These are phyloP conservation scores for Nemurella pictetii DNA, from an alignment of 2,888 invertebrate species.

Conservation along the genomic window DNA sequence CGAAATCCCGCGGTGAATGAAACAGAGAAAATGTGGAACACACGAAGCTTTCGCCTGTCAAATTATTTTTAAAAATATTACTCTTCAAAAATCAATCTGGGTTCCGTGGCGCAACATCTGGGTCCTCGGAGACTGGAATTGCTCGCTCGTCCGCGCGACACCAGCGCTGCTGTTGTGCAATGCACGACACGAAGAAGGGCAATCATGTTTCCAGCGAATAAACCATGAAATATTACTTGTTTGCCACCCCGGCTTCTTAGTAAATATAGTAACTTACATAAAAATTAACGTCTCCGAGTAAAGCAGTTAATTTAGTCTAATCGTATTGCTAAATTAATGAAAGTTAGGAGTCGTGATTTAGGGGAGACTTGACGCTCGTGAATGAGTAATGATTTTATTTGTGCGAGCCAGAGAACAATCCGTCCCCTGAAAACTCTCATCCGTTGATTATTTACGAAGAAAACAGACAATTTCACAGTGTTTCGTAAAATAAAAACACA, in stretches of 20 bases:
- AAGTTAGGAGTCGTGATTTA: constrained; percentile 7
- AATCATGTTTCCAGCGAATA: neutral
- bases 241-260: neutral
- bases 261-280: neutral
- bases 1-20: neutral
- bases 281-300: neutral
- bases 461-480: neutral
- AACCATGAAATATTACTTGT: neutral
- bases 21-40: neutral
- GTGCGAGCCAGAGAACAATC: neutral
- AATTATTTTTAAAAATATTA: neutral
- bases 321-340: constrained; percentile 6
- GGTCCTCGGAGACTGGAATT: neutral
- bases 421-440: neutral
- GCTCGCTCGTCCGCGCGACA: neutral
- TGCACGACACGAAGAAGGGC: neutral
- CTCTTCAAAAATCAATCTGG: neutral
- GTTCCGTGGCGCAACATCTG: neutral
- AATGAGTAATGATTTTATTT: constrained; percentile 15
- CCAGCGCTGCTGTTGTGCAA: neutral
- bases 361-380: neutral
- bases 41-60: neutral
- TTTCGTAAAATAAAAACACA: neutral
- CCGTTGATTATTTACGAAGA: neutral
- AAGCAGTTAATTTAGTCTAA: neutral